Base-by-base conservation (phyloP, 1,140 invertebrate species). In the Hyphantria cunea region DNA sequence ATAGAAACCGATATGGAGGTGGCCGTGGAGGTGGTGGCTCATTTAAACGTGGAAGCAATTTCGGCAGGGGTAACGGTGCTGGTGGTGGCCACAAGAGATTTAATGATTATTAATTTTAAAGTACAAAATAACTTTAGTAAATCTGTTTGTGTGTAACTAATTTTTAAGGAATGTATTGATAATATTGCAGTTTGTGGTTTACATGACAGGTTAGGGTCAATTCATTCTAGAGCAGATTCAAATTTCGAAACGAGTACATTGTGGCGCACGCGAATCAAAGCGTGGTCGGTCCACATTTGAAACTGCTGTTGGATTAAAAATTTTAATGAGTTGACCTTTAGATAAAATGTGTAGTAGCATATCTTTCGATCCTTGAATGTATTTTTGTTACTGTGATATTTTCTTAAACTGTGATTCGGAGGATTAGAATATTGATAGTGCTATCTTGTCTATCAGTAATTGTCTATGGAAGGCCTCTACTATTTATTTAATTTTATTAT, bases 21-120 rank as follows among this genome's bases (percentile, higher is more conserved):
- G 87, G 89, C 6, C 72, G 82, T 47, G 80, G 88, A 15, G 82
- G 80, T 9, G 85, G 87, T 13, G 87, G 88, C 44, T 80, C 82
- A 13, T 89, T 90, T 72, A 89, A 86, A 51, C 75, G 84, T 14
- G 86, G 86, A 54, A 76, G 78, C 48, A 88, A 80, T 54, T 88
- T 86, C 55, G 82, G 82, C 41, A 81, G 83, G 54, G 83, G 90
- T 48, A 79, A 78, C 45, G 42, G 53, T 11, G 45, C 33, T 11
- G 25, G 81, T 39, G 73, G 70, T 12, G 82, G 82, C 59, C 92
- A 92, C 76, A 91, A 90, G 76, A 82, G 91, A 84, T 93, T 93
- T 80, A 89, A 92, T 70, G 82, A 85, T 58, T 89, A 89, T 81
- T 89, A 79, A 84, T 59, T 62, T 76, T 42, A 42, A 71, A 71